Evolutionary conservation across 1,140 invertebrate genomes (phyloP).

Genomic region (Drosophila subobscura): DNA sequence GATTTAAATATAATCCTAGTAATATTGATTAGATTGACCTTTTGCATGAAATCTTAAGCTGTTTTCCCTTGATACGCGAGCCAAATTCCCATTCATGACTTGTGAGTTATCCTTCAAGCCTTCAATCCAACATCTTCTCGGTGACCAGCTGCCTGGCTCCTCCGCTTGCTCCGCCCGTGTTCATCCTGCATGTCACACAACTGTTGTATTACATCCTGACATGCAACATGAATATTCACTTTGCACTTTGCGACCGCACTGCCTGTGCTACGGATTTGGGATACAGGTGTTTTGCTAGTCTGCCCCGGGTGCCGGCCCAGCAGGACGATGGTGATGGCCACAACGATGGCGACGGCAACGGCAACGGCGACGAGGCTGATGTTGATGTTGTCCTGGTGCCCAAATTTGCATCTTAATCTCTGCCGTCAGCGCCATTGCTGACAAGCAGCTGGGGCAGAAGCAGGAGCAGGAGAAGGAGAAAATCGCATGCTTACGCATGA

Average conservation of each 20-base stretch:
- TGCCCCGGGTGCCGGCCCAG: slow-evolving; percentile 9
- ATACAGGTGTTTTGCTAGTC: slow-evolving; percentile 72
- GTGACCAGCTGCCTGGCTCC: slow-evolving; percentile 37
- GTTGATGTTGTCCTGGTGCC: slow-evolving; percentile 54
- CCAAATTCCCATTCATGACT: slow-evolving; percentile 12
- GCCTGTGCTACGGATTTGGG: slow-evolving; percentile 57
- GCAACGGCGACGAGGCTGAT: slow-evolving; percentile 13
- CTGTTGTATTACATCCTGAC: slow-evolving; percentile 79
- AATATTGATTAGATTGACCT: not conserved
- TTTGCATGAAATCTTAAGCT: not conserved
- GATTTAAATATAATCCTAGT: too few relatives aligned
- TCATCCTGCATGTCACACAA: slow-evolving; percentile 60
- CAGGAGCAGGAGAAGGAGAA: slow-evolving; percentile 23
- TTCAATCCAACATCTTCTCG: not conserved
- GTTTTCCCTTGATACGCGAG: slow-evolving; percentile 6
- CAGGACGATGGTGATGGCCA: not conserved
- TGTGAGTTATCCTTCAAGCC: not conserved
- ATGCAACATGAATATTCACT: slow-evolving; percentile 82
- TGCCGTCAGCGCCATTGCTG: slow-evolving; percentile 75
- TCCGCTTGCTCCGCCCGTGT: slow-evolving; percentile 30
- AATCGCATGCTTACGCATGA: slow-evolving; percentile 67
- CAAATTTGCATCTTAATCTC: slow-evolving; percentile 81
- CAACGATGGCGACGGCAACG: not conserved
- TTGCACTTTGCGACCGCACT: slow-evolving; percentile 71
- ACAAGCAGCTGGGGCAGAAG: slow-evolving; percentile 44